These are phyloP conservation scores for Bombyx huttoni DNA, from an alignment of 2,888 invertebrate genomes.

Conservation along the genomic window DNA sequence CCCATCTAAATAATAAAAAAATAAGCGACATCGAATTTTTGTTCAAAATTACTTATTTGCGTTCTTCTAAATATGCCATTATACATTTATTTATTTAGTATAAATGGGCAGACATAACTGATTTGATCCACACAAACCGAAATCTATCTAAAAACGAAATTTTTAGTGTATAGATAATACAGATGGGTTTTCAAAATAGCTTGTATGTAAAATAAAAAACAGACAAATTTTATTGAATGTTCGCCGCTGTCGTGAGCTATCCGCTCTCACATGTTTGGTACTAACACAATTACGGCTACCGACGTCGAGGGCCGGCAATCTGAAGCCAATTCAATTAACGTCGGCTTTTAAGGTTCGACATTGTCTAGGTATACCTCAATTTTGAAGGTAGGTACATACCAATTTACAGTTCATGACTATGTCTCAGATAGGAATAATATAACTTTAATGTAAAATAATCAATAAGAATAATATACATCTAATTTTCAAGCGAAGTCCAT, in stretches of 20 bases:
- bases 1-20: too few relatives aligned
- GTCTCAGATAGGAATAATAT: background rate
- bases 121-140: too few relatives aligned
- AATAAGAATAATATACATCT: too few relatives aligned
- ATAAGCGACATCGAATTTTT: too few relatives aligned
- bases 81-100: too few relatives aligned
- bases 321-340: conserved; percentile 65
- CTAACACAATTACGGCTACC: conserved; percentile 55
- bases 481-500: too few relatives aligned
- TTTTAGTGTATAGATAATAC: background rate
- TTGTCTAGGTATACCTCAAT: conserved; percentile 18
- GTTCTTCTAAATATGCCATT: too few relatives aligned
- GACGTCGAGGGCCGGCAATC: conserved; percentile 52
- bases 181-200: background rate
- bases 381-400: background rate
- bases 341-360: conserved; percentile 53
- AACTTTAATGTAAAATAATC: too few relatives aligned
- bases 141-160: too few relatives aligned
- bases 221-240: conserved; percentile 15
- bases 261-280: conserved; percentile 30
- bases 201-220: background rate
- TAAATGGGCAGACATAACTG: too few relatives aligned
- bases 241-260: conserved; percentile 27
- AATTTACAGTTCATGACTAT: background rate
- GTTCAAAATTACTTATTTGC: too few relatives aligned